A percentile compares a stretch with the other conserved stretches of the same genome.
Conservation (phyloP, 2,888 invertebrate species). For the Galerucella nymphaeae region DNA sequence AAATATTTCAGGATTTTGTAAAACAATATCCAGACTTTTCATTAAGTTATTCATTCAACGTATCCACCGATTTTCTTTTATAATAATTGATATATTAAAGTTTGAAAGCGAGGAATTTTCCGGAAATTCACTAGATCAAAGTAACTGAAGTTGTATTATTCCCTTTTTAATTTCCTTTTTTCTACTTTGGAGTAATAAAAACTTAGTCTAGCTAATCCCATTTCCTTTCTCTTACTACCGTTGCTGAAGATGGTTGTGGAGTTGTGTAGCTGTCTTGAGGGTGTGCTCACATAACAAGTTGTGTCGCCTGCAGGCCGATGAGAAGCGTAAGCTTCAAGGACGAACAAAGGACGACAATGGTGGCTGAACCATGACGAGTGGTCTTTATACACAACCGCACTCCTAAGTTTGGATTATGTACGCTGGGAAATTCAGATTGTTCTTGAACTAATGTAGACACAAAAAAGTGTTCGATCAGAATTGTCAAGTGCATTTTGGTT, state of each 20-base stretch:
- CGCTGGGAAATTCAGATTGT: constrained; percentile 21
- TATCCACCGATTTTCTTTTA: no score
- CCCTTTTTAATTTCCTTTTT: constrained; percentile 13
- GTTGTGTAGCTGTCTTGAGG: constrained; percentile 27
- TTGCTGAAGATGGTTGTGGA: constrained; percentile 16
- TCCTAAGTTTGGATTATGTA: constrained; percentile 28
- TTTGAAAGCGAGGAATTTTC: no score
- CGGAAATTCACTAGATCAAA: no score
- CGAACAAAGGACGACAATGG: constrained; percentile 28
- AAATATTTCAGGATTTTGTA: no score
- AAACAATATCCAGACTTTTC: no score
- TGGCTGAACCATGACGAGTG: constrained; percentile 24
- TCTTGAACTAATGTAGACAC: not conserved
- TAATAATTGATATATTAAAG: no score
- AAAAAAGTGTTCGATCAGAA: constrained; percentile 10
- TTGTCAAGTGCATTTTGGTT: no score
- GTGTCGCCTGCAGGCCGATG: constrained; percentile 31
- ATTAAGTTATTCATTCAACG: no score
- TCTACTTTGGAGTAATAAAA: constrained; percentile 1
- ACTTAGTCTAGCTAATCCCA: constrained; percentile 15
- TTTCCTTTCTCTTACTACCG: constrained; percentile 7
- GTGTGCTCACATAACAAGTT: constrained; percentile 29
- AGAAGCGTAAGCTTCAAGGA: constrained; percentile 30
- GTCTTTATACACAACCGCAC: constrained; percentile 32
- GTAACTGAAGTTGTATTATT: not conserved